phyloP scores from a whole-genome alignment of 2,797 vertebrate genomes.

The Percopsis omiscomaycus region DNA sequence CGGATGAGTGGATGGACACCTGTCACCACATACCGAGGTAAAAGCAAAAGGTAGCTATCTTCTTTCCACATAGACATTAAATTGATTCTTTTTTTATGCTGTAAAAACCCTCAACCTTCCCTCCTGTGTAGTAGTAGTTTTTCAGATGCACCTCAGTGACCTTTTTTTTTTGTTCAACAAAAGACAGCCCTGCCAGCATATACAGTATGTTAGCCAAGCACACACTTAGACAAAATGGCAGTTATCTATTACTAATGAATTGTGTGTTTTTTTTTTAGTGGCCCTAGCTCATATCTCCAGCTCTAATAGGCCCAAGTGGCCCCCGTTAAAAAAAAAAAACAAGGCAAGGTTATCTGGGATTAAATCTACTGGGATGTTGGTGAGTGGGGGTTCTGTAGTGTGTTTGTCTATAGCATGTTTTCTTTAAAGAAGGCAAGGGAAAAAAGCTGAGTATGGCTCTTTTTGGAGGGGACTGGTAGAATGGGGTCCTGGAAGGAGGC shows the following conservation, averaged over 20 bases:
- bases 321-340: constrained; percentile 10
- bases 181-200: background rate
- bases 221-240: background rate
- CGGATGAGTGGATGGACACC: constrained; percentile 3
- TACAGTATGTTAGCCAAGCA: background rate
- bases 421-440: constrained; percentile 11
- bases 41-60: background rate
- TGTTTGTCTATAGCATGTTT: constrained; percentile 29
- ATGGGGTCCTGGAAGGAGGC: constrained; percentile 8
- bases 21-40: constrained; percentile 1
- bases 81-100: background rate
- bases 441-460: constrained; percentile 26
- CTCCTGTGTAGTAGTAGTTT: too few species aligned
- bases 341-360: constrained; percentile 13
- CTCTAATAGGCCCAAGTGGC: background rate
- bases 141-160: background rate
- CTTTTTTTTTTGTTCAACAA: background rate
- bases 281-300: background rate
- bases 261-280: background rate
- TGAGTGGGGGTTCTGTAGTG: constrained; percentile 2
- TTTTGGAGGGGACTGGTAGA: constrained; percentile 21
- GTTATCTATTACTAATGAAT: background rate
- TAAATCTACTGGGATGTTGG: background rate
- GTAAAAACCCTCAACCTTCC: background rate
- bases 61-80: background rate